Evolutionary conservation across 2,888 invertebrate species (phyloP).

Genomic region (Neoascia interrupta): DNA sequence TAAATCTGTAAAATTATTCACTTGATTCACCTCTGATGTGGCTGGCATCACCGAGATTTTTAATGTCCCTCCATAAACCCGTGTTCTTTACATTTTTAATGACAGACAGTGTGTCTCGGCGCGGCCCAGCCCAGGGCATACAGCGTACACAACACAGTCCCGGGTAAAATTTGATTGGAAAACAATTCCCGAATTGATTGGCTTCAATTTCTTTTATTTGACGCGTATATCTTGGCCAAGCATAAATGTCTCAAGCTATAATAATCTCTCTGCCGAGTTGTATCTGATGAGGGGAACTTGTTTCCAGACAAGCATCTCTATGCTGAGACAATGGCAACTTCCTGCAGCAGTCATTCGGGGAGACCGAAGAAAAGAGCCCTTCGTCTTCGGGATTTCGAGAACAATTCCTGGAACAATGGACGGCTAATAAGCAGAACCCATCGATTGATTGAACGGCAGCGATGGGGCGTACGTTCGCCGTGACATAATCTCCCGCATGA

Average conservation of each 20-base stretch:
- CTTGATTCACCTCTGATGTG: too few relatives aligned
- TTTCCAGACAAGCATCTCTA: constrained; percentile 11
- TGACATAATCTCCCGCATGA: constrained; percentile 64
- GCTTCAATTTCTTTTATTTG: constrained; percentile 41
- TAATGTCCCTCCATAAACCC: constrained; percentile 35
- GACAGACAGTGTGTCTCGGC: constrained; percentile 29
- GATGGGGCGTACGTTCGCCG: constrained; percentile 39
- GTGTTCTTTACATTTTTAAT: constrained; percentile 32
- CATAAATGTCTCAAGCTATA: constrained; percentile 32
- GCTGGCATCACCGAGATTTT: not conserved
- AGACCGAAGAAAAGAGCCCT: not conserved
- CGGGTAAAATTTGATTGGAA: constrained; percentile 19
- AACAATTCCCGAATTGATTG: constrained; percentile 52
- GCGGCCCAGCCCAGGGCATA: too few relatives aligned
- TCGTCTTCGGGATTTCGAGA: not conserved
- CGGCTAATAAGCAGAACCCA: constrained; percentile 48
- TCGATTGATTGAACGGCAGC: constrained; percentile 54
- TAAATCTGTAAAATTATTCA: constrained; percentile 25
- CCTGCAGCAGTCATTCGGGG: constrained; percentile 13
- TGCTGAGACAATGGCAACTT: constrained; percentile 35
- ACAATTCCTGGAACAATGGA: constrained; percentile 54
- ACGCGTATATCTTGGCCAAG: constrained; percentile 10
- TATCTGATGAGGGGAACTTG: constrained; percentile 8
- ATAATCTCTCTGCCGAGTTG: constrained; percentile 29
- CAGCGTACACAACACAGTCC: too few relatives aligned